Percentiles rank a stretch among this genome's conserved stretches.
Conservation (phyloP, 2,888 invertebrate species). For the Tricholauxania praeusta region DNA sequence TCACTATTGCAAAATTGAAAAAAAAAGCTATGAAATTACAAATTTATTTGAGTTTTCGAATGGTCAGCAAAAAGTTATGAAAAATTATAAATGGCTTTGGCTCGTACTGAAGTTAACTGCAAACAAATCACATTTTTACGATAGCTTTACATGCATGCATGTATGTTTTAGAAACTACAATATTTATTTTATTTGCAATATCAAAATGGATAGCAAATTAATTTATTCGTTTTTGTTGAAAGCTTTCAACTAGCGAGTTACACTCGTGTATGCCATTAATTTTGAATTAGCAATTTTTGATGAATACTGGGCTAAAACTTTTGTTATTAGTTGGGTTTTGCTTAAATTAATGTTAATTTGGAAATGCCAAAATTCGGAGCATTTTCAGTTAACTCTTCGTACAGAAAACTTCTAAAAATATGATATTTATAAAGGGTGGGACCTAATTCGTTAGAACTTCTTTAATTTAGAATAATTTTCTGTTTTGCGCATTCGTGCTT, state of each 20-base stretch:
- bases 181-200: not conserved
- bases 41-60: constrained; percentile 36
- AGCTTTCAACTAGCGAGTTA: not conserved
- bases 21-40: constrained; percentile 20
- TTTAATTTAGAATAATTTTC: no score
- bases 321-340: no score
- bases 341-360: no score
- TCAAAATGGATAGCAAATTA: constrained; percentile 13
- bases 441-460: no score
- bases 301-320: not conserved
- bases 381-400: no score
- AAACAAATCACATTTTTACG: constrained; percentile 33
- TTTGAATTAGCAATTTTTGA: constrained; percentile 7
- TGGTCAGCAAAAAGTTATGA: constrained; percentile 32
- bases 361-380: no score
- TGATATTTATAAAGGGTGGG: no score
- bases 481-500: no score
- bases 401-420: no score
- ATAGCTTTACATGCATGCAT: not conserved
- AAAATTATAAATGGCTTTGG: constrained; percentile 30
- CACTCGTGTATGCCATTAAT: not conserved
- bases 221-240: constrained; percentile 20
- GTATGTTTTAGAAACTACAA: constrained; percentile 10
- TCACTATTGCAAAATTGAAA: constrained; percentile 11
- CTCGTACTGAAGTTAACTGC: constrained; percentile 19